Base-by-base conservation (phyloP, 2,797 vertebrate species). In the Adrianichthys oophorus region DNA sequence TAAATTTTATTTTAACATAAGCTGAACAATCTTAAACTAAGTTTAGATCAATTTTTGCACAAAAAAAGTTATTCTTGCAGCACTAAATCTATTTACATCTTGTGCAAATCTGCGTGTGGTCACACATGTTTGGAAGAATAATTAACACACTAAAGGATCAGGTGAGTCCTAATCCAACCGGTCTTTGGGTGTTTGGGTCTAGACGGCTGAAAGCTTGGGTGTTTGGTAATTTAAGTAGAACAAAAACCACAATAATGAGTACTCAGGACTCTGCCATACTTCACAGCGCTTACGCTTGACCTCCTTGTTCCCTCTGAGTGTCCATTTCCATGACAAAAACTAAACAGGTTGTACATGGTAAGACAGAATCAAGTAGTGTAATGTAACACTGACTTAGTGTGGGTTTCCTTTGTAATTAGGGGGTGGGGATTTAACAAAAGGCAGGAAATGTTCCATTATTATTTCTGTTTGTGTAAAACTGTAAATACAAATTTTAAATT, bases 311-410 rank as follows among this genome's bases (percentile, higher is more conserved):
- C 42, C 57, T 70, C 42, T 0, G 40, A 85, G 77, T 73, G 71
- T 80, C 70, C 72, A 78, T 85, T 90, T 90, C 76, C 86, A 82
- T 78, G 82, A 91, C 82, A 87, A 89, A 83, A 85, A 78, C 75
- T 57, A 23, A 53, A 65, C 65, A 62, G 76, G 78, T 83, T 80
- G 77, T 71, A 77, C 52, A 78, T 53, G 67, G 84, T 87, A 80
- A 81, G 80, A 66, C 65, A 41, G 68, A 76, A 61, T 73, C 70
- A 77, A 65, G 76, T 43, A 48, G 76, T 79, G 84, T 79, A 87
- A 89, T 62, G 74, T 70, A 79, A 85, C 68, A 71, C 81, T 58
- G 72, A 67, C 59, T 41, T 14, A 56, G 72, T 65, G 69, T 64
- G 52, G 55, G 70, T 74, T 85, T 83, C 68, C 58, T 54, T 43